Evolutionary conservation across 2,113 vertebrate species (phyloP).

Genomic region (Eira barbara): DNA sequence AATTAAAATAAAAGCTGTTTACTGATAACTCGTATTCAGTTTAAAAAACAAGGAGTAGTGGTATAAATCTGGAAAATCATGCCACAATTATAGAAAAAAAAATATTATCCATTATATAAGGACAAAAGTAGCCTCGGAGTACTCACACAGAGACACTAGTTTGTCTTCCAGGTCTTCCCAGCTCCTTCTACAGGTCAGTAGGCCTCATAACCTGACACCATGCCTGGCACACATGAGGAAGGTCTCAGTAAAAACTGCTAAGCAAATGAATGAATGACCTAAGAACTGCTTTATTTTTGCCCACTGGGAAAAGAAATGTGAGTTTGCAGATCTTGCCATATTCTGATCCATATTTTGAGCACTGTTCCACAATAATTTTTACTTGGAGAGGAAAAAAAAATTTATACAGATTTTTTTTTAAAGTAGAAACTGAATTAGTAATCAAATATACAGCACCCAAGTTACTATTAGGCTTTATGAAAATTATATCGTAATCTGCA

Average conservation of each 20-base stretch:
- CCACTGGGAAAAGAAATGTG: neutral
- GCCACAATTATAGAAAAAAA: neutral
- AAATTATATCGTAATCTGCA: constrained; percentile 5
- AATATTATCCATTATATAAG: neutral
- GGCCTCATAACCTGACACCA: neutral
- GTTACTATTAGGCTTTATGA: neutral
- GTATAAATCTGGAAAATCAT: neutral
- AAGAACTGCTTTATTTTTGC: neutral
- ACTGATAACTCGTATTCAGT: neutral
- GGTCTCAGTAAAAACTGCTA: neutral
- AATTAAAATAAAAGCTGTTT: neutral
- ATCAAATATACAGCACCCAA: neutral
- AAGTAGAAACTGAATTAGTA: neutral
- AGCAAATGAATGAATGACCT: neutral
- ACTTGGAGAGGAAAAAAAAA: neutral
- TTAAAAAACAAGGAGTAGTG: neutral
- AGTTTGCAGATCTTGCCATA: neutral
- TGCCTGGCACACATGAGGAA: neutral
- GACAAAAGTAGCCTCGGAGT: neutral
- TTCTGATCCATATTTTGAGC: neutral
- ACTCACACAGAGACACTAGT: neutral
- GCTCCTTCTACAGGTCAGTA: neutral
- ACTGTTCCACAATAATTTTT: neutral
- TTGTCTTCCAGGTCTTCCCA: neutral
- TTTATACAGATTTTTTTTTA: neutral